phyloP scores from a whole-genome alignment of 2,888 invertebrate genomes.

The Onchidella celtica region DNA sequence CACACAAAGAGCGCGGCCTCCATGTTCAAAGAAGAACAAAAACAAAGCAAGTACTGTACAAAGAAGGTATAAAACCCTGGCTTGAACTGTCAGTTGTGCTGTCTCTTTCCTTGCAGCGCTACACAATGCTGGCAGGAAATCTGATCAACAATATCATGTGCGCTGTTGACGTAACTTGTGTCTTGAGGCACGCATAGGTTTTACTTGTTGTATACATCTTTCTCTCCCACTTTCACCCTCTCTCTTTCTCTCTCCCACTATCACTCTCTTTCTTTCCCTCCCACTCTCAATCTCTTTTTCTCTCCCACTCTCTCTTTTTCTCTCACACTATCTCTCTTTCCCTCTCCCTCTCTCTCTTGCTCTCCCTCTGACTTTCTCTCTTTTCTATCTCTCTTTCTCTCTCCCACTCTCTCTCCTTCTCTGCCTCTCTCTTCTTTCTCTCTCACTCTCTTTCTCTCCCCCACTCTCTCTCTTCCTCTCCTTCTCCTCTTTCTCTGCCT shows the following conservation, averaged over 20 bases:
- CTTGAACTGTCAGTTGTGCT: no score
- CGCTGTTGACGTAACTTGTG: no score
- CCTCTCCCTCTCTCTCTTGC: background rate
- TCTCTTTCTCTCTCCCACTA: constrained; percentile 20
- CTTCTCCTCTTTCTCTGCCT: background rate
- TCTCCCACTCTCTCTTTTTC: background rate
- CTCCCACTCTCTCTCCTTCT: background rate
- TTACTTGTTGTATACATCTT: background rate
- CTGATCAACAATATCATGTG: no score
- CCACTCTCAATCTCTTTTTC: background rate
- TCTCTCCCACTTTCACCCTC: background rate
- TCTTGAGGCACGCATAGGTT: background rate
- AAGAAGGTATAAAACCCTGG: no score
- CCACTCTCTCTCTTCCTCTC: background rate
- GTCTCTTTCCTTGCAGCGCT: no score
- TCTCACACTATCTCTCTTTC: background rate
- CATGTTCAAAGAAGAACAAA: no score
- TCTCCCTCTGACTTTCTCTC: constrained; percentile 3
- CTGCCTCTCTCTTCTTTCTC: background rate
- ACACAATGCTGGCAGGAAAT: no score
- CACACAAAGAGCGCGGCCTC: no score
- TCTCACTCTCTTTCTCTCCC: background rate
- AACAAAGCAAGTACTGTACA: no score
- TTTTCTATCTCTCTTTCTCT: constrained; percentile 2
- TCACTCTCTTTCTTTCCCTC: constrained; percentile 15